A percentile compares a stretch with the other conserved stretches of the same genome.
phyloP scores from a whole-genome alignment of 1,140 invertebrate species.

The Pemphigus obesinymphae region DNA sequence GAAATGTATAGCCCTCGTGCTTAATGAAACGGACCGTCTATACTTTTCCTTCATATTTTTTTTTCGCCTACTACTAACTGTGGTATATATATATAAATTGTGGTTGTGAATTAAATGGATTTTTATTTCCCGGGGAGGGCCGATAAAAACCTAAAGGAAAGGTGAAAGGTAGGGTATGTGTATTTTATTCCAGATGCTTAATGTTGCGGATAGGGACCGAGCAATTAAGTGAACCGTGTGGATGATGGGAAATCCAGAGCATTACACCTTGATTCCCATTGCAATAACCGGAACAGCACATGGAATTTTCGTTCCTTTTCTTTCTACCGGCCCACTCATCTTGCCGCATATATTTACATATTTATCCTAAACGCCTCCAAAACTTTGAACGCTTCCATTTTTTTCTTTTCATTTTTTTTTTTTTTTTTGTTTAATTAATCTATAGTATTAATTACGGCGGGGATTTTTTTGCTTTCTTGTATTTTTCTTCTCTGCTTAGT shows the following conservation, averaged over 20 bases:
- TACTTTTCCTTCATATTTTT: not conserved
- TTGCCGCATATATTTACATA: conserved; percentile 24
- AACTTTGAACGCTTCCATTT: not conserved
- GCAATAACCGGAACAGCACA: conserved; percentile 19
- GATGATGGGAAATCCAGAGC: conserved; percentile 12
- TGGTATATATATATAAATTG: conserved; percentile 17
- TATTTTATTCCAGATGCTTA: conserved; percentile 40
- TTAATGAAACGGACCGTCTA: conserved; percentile 4
- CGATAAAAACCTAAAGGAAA: not conserved
- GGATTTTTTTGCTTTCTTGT: not conserved
- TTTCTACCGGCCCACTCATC: not conserved
- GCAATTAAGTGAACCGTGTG: conserved; percentile 37
- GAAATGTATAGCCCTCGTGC: not conserved
- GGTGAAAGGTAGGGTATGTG: not conserved
- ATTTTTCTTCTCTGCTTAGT: conserved; percentile 8
- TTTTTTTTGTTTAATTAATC: conserved; percentile 6
- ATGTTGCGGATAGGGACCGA: conserved; percentile 16
- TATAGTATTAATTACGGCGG: not conserved
- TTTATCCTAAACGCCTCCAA: not conserved
- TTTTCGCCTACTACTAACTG: not conserved
- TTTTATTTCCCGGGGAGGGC: conserved; percentile 2
- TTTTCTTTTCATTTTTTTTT: not conserved
- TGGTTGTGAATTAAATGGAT: conserved; percentile 35
- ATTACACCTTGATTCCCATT: conserved; percentile 21
- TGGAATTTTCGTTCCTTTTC: not conserved